Evolutionary conservation across 2,113 vertebrate genomes (phyloP).

Genomic region (Turdus rufiventris): DNA sequence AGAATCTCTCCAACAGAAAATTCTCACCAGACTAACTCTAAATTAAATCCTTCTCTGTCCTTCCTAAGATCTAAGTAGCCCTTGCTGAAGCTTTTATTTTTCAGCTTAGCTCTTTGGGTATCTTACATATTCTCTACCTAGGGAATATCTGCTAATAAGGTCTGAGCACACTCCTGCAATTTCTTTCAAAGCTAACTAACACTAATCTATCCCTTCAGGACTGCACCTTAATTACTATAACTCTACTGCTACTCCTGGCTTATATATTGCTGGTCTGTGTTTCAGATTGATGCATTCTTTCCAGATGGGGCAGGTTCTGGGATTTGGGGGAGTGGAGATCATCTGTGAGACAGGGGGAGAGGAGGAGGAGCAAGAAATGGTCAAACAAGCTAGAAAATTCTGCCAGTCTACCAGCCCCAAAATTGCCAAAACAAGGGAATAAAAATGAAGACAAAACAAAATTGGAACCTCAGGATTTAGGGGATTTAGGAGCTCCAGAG

Average conservation of each 20-base stretch:
- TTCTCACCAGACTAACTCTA: background rate
- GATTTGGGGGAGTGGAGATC: background rate
- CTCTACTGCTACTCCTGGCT: background rate
- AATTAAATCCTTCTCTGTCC: background rate
- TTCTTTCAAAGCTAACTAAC: slow-evolving; percentile 36
- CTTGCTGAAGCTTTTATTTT: background rate
- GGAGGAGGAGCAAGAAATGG: background rate
- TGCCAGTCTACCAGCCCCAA: background rate
- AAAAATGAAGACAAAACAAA: background rate
- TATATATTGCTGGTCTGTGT: background rate
- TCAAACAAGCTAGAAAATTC: background rate
- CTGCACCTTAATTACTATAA: slow-evolving; percentile 3
- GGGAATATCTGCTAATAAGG: slow-evolving; percentile 4
- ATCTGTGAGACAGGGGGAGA: rapidly evolving
- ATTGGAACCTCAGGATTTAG: background rate
- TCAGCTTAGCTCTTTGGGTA: background rate
- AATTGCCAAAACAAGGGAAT: background rate
- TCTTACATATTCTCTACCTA: background rate
- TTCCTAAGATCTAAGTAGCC: background rate
- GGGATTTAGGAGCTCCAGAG: background rate
- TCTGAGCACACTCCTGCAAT: background rate
- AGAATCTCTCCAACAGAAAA: background rate
- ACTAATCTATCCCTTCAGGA: background rate
- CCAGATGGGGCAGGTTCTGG: background rate
- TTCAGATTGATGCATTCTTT: background rate